Evolutionary conservation across 2,797 vertebrate genomes (phyloP).

Genomic region (Myotis planiceps): DNA sequence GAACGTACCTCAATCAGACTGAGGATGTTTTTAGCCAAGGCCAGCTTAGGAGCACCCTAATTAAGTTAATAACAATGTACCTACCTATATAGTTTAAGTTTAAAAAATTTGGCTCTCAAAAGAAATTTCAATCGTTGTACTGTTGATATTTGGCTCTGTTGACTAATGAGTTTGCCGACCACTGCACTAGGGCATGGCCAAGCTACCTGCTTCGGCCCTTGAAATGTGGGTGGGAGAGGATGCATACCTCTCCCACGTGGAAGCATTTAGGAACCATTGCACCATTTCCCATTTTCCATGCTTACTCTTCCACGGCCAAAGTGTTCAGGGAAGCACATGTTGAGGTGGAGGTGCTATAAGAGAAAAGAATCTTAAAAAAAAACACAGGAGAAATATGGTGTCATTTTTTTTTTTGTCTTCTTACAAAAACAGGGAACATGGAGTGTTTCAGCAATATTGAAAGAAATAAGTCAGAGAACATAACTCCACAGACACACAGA

Average conservation of each 20-base stretch:
- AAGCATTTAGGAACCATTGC: neutral
- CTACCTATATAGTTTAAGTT: no score
- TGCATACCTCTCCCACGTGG: accelerated
- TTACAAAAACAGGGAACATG: neutral
- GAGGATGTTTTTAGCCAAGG: no score
- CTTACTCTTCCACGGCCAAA: neutral
- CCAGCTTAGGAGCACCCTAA: no score
- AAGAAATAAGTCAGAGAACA: neutral
- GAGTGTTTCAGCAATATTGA: neutral
- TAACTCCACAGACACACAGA: neutral
- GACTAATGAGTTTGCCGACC: no score
- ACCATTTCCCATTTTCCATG: neutral
- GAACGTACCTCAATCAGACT: no score
- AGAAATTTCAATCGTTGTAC: no score
- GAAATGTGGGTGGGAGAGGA: neutral
- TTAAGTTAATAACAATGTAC: no score
- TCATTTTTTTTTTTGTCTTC: neutral
- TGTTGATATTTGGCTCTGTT: no score
- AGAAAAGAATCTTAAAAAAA: neutral
- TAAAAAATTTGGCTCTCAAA: no score
- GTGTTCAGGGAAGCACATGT: neutral
- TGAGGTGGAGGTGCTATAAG: neutral
- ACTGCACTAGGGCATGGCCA: neutral
- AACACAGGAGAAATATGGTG: neutral
- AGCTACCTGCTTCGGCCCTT: neutral